Evolutionary conservation across 2,113 vertebrate species (phyloP).

Genomic region (Psilopogon haemacephalus): DNA sequence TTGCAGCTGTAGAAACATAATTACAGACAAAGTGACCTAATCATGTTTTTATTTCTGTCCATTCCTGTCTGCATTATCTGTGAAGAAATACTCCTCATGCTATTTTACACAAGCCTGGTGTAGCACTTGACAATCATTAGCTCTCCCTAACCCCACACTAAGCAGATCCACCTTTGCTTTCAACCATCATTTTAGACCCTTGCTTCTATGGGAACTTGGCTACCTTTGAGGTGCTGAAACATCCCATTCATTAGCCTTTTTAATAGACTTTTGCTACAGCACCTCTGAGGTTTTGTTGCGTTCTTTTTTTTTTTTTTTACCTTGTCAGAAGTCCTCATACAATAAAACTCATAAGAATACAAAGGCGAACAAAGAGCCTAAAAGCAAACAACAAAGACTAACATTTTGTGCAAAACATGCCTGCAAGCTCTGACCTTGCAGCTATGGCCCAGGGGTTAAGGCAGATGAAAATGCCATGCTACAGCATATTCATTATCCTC

Average conservation of each 20-base stretch:
- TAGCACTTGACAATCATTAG: neutral
- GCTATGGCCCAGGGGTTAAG: neutral
- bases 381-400: neutral
- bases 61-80: neutral
- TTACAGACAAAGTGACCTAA: neutral
- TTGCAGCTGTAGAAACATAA: constrained; percentile 27
- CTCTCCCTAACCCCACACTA: fast-evolving
- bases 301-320: neutral
- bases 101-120: neutral
- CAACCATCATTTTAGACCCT: neutral
- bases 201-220: neutral
- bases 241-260: neutral
- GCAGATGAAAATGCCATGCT: neutral
- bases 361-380: neutral
- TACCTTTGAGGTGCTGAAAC: neutral
- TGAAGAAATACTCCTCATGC: neutral
- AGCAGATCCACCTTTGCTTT: neutral
- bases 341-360: neutral
- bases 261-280: neutral
- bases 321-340: neutral
- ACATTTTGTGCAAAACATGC: neutral
- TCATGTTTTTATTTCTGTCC: neutral
- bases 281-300: neutral
- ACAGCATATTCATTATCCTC: neutral
- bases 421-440: neutral